phyloP scores from a whole-genome alignment of 2,113 vertebrate genomes.

The Mesocricetus auratus region DNA sequence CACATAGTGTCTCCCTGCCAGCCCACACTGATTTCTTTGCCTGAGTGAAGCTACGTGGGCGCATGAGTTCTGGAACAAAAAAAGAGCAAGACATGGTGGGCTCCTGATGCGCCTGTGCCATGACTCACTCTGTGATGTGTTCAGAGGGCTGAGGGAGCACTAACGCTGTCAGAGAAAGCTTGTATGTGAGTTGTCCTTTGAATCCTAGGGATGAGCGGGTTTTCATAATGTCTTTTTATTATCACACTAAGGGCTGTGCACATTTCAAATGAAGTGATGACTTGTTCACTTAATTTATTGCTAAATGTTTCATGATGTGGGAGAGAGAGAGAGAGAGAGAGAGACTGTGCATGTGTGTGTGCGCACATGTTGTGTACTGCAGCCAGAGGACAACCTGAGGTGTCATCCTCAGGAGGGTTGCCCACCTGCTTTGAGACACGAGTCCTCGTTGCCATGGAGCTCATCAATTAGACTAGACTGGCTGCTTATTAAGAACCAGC shows the following conservation, averaged over 20 bases:
- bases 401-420: neutral
- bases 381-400: neutral
- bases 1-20: neutral
- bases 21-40: neutral
- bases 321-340: neutral
- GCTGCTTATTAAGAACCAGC: neutral
- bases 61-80: neutral
- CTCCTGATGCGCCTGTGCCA: neutral
- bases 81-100: rapidly evolving
- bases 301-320: slow-evolving; percentile 26
- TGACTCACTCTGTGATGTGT: neutral
- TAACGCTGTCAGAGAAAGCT: neutral
- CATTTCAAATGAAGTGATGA: neutral
- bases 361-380: too few species aligned
- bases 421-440: neutral
- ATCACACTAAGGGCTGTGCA: neutral
- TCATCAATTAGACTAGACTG: neutral
- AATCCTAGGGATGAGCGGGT: neutral
- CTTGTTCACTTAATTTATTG: slow-evolving; percentile 3
- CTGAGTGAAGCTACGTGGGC: neutral
- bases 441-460: neutral
- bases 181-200: neutral
- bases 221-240: slow-evolving; percentile 14
- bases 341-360: neutral
- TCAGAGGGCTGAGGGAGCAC: neutral